Percentiles rank a stretch among this genome's conserved stretches.
These are phyloP conservation scores for Lophura nycthemera DNA, from an alignment of 2,113 vertebrate species.

Conservation along the genomic window DNA sequence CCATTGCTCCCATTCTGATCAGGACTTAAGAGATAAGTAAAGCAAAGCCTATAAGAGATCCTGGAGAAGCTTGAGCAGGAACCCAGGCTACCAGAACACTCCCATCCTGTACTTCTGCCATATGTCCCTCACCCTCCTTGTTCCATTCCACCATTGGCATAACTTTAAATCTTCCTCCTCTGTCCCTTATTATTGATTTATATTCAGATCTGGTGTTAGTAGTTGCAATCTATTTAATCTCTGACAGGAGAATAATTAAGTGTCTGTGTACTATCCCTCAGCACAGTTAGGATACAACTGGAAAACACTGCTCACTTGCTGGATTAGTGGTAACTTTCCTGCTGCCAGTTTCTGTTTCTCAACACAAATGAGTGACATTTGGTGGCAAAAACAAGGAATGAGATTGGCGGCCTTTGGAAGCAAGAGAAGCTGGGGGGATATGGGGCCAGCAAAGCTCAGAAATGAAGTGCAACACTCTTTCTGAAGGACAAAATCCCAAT, in stretches of 20 bases:
- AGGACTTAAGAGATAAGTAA: slow-evolving; percentile 58
- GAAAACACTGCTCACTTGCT: not conserved
- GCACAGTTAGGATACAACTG: not conserved
- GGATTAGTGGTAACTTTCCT: not conserved
- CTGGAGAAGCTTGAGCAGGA: slow-evolving; percentile 25
- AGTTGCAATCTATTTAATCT: not conserved
- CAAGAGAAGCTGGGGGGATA: not conserved
- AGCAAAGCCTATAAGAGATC: slow-evolving; percentile 50
- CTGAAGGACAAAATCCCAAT: not conserved
- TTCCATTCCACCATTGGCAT: not conserved
- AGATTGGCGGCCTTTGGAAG: not conserved
- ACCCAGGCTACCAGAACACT: not conserved
- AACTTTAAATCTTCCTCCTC: not conserved
- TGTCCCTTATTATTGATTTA: not conserved
- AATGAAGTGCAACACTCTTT: not conserved
- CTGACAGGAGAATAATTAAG: not conserved
- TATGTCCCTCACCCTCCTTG: not conserved
- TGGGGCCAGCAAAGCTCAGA: not conserved
- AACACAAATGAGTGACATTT: not conserved
- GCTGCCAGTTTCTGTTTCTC: not conserved
- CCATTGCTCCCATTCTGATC: slow-evolving; percentile 48
- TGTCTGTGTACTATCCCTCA: not conserved
- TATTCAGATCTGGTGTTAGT: not conserved
- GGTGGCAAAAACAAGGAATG: not conserved
- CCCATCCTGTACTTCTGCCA: not conserved